Evolutionary conservation across 2,888 invertebrate species (phyloP).

Genomic region (Heliconius ethilla): DNA sequence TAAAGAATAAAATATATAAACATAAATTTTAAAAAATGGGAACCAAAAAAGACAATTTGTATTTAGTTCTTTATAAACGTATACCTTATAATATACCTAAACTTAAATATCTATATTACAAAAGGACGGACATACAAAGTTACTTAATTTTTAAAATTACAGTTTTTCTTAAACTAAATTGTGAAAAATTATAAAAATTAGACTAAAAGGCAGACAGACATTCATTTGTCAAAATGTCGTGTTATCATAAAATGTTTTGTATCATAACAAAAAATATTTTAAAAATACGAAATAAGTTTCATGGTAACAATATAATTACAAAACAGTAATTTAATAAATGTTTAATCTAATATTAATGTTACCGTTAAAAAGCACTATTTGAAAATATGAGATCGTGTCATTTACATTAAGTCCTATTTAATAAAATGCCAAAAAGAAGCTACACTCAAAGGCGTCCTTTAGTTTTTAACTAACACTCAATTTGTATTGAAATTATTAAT

Average conservation of each 20-base stretch:
- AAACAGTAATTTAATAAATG: constrained; percentile 24
- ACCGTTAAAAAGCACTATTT: constrained; percentile 28
- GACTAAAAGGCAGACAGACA: constrained; percentile 20
- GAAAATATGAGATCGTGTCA: constrained; percentile 39
- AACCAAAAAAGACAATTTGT: constrained; percentile 14
- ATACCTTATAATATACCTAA: constrained; percentile 13
- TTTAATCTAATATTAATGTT: constrained; percentile 16
- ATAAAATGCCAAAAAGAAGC: neutral
- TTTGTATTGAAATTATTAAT: neutral
- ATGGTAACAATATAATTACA: constrained; percentile 34
- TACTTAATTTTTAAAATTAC: constrained; percentile 30
- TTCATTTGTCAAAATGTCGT: neutral
- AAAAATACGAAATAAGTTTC: constrained; percentile 9
- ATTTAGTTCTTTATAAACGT: constrained; percentile 11
- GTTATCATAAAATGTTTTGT: neutral
- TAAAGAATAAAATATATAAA: constrained; percentile 25
- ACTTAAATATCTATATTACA: constrained; percentile 35
- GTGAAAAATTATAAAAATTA: constrained; percentile 20
- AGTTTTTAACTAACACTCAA: neutral
- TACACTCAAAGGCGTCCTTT: neutral
- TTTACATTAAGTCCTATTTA: constrained; percentile 27
- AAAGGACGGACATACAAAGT: constrained; percentile 43
- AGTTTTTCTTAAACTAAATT: constrained; percentile 15
- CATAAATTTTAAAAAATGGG: constrained; percentile 11
- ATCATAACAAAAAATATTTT: constrained; percentile 2